Conservation (phyloP, 2,888 invertebrate species). For the Ecdyonurus torrentis region DNA sequence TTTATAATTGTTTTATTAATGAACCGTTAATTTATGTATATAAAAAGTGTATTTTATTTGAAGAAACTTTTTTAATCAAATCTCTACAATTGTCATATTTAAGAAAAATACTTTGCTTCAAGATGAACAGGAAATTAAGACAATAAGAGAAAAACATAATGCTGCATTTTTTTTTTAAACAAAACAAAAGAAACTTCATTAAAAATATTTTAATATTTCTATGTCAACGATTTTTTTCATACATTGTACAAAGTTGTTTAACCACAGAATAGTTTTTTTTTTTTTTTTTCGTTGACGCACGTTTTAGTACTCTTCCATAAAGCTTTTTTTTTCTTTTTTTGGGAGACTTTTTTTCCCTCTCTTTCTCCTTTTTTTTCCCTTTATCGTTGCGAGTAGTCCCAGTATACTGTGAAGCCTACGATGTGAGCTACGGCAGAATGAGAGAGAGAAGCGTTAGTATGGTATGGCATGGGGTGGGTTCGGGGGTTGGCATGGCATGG, state of each 20-base stretch:
- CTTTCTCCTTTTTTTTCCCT: background rate
- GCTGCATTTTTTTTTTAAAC: no score
- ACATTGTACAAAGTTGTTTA: background rate
- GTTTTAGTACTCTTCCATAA: background rate
- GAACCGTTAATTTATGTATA: background rate
- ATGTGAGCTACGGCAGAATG: conserved; percentile 2
- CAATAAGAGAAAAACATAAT: no score
- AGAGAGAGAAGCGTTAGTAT: background rate
- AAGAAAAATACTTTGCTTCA: no score
- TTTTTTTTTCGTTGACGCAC: background rate
- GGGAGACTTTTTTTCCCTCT: background rate
- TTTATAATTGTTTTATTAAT: background rate
- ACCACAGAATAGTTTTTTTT: background rate
- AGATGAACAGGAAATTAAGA: no score
- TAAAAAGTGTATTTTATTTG: no score
- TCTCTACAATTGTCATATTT: no score
- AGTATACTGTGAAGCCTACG: background rate
- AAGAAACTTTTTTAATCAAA: no score
- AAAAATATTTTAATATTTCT: background rate
- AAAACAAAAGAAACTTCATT: background rate
- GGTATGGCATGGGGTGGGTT: background rate
- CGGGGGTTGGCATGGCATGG: background rate
- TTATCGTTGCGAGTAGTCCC: no score
- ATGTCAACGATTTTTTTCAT: background rate
- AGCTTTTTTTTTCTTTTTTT: no score